Evolutionary conservation across 2,113 vertebrate genomes (phyloP), one percentile per base, ranked within the genome.

Genomic region (Rhabdomys dilectus): DNA sequence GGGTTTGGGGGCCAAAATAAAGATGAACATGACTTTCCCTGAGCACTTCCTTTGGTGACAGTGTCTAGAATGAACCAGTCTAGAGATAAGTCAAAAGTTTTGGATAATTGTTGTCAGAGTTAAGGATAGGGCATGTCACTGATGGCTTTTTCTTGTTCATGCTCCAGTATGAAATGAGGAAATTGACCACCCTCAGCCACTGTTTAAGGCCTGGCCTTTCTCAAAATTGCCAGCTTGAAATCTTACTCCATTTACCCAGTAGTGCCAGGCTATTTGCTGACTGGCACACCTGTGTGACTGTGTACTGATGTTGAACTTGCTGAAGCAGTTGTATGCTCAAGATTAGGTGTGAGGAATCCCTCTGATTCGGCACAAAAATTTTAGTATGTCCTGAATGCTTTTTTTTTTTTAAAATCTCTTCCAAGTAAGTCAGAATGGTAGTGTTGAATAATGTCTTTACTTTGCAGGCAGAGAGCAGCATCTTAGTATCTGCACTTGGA

Each of bases 121-220:
- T 68, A 64, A 96, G 21, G 60, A 51, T 66, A 68, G 80, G 51
- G 39, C 26, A 64, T 85, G n/a, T 5, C 22, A 39, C 56, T 11
- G 89, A 89, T 82, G 84, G 42, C 53, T 94, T 94, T 94, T 96
- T 60, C 73, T 96, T 94, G 70, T 78, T 89, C 89, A 82, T 3
- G 58, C 94, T 93, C 94, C 58, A 95, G 92, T 88, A 85, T n/a
- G 86, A 42, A 62, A 56, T 48, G 34, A 97, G 51, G 39, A 60
- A 90, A n/a, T 62, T 73, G 91, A 95, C 51, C 12, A 29, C 21
- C 56, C 66, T 62, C 48, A 45, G 21, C 42, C 90, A 26, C 92
- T 92, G 90, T 29, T 70, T 82, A 94, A 88, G 62, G 75, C 45
- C 73, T 89, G 90, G 60, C 26, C 36, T 91, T 97, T 93, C 68